These are phyloP conservation scores for Andrena hattorfiana DNA, from an alignment of 2,888 invertebrate genomes.

Conservation along the genomic window DNA sequence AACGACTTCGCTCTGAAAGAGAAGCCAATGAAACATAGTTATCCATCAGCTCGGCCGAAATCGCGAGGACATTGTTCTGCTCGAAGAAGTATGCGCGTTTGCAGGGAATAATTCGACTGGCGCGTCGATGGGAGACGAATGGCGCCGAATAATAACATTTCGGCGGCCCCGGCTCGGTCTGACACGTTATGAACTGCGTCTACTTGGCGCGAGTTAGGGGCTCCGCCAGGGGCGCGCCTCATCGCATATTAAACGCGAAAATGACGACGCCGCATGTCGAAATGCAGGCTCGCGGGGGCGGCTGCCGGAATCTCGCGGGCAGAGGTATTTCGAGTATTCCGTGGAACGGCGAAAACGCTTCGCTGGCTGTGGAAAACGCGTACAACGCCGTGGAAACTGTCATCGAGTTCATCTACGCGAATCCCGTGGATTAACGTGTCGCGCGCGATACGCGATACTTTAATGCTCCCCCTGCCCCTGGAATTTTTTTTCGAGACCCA, in stretches of 20 bases:
- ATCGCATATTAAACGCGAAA: constrained; percentile 52
- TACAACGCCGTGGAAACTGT: constrained; percentile 26
- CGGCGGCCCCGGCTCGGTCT: constrained; percentile 34
- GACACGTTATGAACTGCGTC: constrained; percentile 52
- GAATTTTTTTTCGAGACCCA: background rate
- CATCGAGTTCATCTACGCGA: constrained; percentile 56
- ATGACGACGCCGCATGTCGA: constrained; percentile 46
- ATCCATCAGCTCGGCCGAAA: too few relatives aligned
- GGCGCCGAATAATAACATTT: constrained; percentile 46
- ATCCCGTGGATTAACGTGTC: constrained; percentile 53
- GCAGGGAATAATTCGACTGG: constrained; percentile 20
- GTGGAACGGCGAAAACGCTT: constrained; percentile 34
- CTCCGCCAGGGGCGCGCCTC: constrained; percentile 30
- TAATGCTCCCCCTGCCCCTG: constrained; percentile 20
- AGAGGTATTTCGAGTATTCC: constrained; percentile 25
- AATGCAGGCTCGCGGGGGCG: constrained; percentile 9
- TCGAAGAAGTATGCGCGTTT: background rate
- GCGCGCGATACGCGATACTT: constrained; percentile 33
- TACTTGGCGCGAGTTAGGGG: constrained; percentile 47
- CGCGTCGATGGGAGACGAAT: constrained; percentile 45
- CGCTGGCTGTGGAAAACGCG: constrained; percentile 31
- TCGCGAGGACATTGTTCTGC: background rate
- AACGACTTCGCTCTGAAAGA: background rate
- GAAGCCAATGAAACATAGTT: too few relatives aligned
- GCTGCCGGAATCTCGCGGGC: constrained; percentile 34